Evolutionary conservation across 1,140 invertebrate genomes (phyloP), one percentile per base, ranked within the genome.

Genomic region (Cataglyphis hispanica): DNA sequence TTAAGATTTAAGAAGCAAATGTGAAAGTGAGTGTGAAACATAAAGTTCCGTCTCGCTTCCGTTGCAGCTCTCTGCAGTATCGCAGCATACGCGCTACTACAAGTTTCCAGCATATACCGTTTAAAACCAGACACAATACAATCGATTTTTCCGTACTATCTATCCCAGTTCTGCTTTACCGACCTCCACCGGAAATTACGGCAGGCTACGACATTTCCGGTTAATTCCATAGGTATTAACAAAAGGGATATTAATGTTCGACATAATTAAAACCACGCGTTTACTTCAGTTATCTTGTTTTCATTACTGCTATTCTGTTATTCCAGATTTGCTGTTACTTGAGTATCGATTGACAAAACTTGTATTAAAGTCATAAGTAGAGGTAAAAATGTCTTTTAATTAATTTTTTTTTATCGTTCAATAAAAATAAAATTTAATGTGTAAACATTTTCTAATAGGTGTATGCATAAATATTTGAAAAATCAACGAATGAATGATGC

Each of bases 21-120:
- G 46, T 16, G 46, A 70, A 70, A 43, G 37, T 40, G 25, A 19
- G 8, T 11, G 37, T 31, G 19, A 70, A 58, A 43, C 10, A 16
- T n/a, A 37, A 25, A 46, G 31, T 16, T 70, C 10, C 16, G 19
- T 61, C 25, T 58, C 53, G 1, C 0, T 75, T 27, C 85, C 25
- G 7, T 43, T 89, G 64, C 83, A 90, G 88, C 83, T 90, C 46
- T 76, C 88, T 90, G 88, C 78, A 80, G 60, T 90, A 90, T 84
- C 89, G 37, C 60, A 58, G 63, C 11, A 8, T 46, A 40, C 19
- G 31, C 34, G 40, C 61, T 78, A 19, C 77, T 60, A 63, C 77
- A 53, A 76, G 72, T 53, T 87, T 86, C 76, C 53, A 46, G 27
- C 27, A n/a, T 27, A 43, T 34, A 83, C 88, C 88, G 53, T 78